Conservation (phyloP, 1,140 invertebrate genomes). For the Parapsyche elsis region DNA sequence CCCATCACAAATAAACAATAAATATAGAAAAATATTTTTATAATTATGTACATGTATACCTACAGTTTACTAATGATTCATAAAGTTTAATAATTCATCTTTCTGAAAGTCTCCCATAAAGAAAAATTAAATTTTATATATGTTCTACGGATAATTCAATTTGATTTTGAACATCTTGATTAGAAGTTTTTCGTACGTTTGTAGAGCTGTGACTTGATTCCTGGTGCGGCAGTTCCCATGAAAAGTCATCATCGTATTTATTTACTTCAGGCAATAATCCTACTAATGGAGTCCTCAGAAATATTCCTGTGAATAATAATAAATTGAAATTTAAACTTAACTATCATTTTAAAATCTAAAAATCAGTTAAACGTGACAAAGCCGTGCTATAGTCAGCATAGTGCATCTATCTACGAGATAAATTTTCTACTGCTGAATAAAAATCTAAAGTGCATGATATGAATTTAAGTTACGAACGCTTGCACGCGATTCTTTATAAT, state of each 20-base stretch:
- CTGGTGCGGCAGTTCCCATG: slow-evolving; percentile 67
- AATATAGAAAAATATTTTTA: too few species aligned
- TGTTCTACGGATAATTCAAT: background rate
- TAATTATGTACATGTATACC: too few species aligned
- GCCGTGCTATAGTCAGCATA: background rate
- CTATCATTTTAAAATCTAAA: background rate
- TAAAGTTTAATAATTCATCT: too few species aligned
- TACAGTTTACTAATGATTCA: too few species aligned
- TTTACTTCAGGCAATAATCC: slow-evolving; percentile 66
- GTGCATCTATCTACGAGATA: background rate
- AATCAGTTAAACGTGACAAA: background rate
- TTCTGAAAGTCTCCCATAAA: too few species aligned
- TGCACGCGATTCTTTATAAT: background rate
- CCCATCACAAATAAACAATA: too few species aligned
- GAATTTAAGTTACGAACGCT: slow-evolving; percentile 14
- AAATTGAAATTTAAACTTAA: too few species aligned
- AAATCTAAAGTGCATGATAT: slow-evolving; percentile 4
- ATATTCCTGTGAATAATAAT: slow-evolving; percentile 61
- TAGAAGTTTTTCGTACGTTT: background rate
- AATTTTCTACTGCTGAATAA: background rate
- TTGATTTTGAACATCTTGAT: background rate
- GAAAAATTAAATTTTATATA: too few species aligned
- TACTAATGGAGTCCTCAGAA: slow-evolving; percentile 63
- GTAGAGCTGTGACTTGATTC: background rate
- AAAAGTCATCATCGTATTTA: slow-evolving; percentile 68